These are phyloP conservation scores for Dastarcus helophoroides DNA, from an alignment of 2,888 invertebrate species.

Conservation along the genomic window DNA sequence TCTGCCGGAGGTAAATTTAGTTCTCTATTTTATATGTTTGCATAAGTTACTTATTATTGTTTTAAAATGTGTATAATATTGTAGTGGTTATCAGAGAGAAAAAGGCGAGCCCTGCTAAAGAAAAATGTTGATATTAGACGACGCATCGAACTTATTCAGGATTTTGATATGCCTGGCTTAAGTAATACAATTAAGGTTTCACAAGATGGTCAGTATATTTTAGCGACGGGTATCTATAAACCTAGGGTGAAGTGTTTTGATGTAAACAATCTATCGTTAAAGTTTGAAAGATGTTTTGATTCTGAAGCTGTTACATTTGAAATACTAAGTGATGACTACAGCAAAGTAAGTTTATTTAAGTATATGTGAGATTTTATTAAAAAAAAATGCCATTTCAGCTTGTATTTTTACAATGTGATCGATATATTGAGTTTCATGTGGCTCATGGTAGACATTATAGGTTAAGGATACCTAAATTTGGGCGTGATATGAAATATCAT, in stretches of 20 bases:
- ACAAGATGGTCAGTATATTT: conserved; percentile 82
- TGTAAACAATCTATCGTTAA: conserved; percentile 87
- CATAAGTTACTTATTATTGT: conserved; percentile 5
- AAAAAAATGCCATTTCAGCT: no score
- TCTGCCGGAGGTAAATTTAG: conserved; percentile 73
- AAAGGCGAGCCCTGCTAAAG: conserved; percentile 67
- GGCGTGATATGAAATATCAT: conserved; percentile 88
- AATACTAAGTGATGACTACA: conserved; percentile 88
- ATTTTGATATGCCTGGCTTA: conserved; percentile 97
- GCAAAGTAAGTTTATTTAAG: conserved; percentile 56
- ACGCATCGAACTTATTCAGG: conserved; percentile 93
- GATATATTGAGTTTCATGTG: conserved; percentile 92
- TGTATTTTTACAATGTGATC: conserved; percentile 78
- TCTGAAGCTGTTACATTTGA: conserved; percentile 92
- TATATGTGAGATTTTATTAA: conserved; percentile 12
- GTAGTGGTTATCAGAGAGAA: conserved; percentile 80
- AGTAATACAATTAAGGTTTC: conserved; percentile 77
- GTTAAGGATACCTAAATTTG: conserved; percentile 87
- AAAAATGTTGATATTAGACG: conserved; percentile 83
- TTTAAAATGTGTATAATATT: conserved; percentile 24
- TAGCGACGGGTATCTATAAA: conserved; percentile 92
- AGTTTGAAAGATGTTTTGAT: conserved; percentile 97
- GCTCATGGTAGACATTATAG: conserved; percentile 86
- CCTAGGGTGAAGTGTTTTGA: conserved; percentile 94
- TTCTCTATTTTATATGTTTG: background rate